Conservation (phyloP, 2,888 invertebrate species). For the Stenodera caucasica region DNA sequence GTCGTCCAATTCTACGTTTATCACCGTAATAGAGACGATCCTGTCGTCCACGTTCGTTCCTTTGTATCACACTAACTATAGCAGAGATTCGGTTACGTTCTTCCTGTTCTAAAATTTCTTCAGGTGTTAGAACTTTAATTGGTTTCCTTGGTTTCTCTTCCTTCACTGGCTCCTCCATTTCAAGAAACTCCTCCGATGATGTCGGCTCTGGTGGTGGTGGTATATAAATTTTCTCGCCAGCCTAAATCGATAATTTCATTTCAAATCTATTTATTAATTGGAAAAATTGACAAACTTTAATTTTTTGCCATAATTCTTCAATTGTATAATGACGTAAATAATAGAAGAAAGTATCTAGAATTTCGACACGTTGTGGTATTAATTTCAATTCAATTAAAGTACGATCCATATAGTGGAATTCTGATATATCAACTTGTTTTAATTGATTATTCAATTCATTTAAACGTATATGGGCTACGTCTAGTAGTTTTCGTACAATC, state of each 20-base stretch:
- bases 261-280: background rate
- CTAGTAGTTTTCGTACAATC: constrained; percentile 61
- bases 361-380: constrained; percentile 67
- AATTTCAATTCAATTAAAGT: constrained; percentile 69
- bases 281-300: constrained; percentile 29
- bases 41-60: constrained; percentile 57
- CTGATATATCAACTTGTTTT: constrained; percentile 61
- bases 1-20: constrained; percentile 15
- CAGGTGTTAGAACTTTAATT: constrained; percentile 3
- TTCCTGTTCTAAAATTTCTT: constrained; percentile 31
- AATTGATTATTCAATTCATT: constrained; percentile 63
- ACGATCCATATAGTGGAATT: constrained; percentile 74
- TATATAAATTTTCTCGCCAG: constrained; percentile 47
- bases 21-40: constrained; percentile 46
- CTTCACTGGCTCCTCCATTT: background rate
- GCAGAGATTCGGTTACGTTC: constrained; percentile 38
- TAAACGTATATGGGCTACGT: constrained; percentile 60
- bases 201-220: constrained; percentile 37
- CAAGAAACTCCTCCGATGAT: constrained; percentile 14
- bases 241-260: too few species aligned
- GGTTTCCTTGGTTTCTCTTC: background rate
- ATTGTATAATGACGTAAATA: constrained; percentile 59
- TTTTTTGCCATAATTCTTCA: constrained; percentile 47
- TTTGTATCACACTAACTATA: constrained; percentile 54
- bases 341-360: constrained; percentile 66